Conservation (phyloP, 1,140 invertebrate species). For the Cotesia chilonis region DNA sequence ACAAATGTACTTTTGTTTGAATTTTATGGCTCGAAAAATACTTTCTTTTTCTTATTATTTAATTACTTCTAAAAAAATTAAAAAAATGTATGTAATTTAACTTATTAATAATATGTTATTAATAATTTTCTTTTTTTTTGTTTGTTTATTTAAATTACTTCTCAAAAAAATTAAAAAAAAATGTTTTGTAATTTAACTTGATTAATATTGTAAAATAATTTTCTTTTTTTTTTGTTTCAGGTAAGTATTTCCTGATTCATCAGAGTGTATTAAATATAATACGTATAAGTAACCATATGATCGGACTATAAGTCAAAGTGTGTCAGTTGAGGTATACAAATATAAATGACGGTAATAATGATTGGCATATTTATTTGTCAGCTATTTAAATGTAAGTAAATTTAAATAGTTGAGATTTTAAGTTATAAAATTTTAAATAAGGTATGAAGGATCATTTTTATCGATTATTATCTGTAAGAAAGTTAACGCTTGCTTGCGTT, state of each 20-base stretch:
- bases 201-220: too few species aligned
- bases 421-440: constrained; percentile 3
- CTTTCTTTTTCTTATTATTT: background rate
- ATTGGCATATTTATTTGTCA: too few species aligned
- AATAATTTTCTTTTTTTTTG: constrained; percentile 26
- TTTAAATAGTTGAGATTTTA: background rate
- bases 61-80: constrained; percentile 12
- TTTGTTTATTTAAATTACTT: too few species aligned
- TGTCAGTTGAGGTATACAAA: too few species aligned
- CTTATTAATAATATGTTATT: background rate
- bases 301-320: too few species aligned
- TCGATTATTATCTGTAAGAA: constrained; percentile 29
- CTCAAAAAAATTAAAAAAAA: too few species aligned
- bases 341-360: too few species aligned
- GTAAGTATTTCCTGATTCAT: constrained; percentile 24
- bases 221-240: constrained; percentile 35
- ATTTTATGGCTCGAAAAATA: background rate
- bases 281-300: too few species aligned
- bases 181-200: too few species aligned
- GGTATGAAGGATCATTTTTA: constrained; percentile 24
- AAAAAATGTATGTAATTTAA: background rate
- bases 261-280: too few species aligned
- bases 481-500: constrained; percentile 31
- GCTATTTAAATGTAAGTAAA: too few species aligned
- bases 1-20: constrained; percentile 8